These are phyloP conservation scores for Lordiphosa clarofinis DNA, from an alignment of 1,140 invertebrate species.

Conservation along the genomic window DNA sequence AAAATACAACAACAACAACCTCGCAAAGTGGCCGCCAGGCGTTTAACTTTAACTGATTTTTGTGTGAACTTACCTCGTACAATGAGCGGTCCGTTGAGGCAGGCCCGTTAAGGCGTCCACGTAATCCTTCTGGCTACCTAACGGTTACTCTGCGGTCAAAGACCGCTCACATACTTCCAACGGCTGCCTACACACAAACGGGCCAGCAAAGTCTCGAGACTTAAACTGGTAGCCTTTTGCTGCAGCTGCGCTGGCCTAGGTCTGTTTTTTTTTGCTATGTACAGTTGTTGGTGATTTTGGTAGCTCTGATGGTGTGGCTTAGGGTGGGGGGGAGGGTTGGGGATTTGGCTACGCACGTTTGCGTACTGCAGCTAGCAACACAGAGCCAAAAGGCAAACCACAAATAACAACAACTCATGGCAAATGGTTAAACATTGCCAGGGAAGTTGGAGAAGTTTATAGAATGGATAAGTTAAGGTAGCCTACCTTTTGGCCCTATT, in stretches of 20 bases:
- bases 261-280: slow-evolving; percentile 3
- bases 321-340: background rate
- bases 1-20: slow-evolving; percentile 17
- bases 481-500: too few species aligned
- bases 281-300: slow-evolving; percentile 14
- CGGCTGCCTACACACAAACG: slow-evolving; percentile 18
- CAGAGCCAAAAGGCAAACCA: slow-evolving; percentile 1
- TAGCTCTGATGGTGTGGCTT: slow-evolving; percentile 2
- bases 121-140: slow-evolving; percentile 53
- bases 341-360: slow-evolving; percentile 2
- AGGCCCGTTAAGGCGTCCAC: slow-evolving; percentile 19
- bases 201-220: slow-evolving; percentile 1
- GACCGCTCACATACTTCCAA: slow-evolving; percentile 41
- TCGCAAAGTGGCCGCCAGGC: slow-evolving; percentile 49
- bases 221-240: slow-evolving; percentile 20
- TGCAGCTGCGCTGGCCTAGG: slow-evolving; percentile 25
- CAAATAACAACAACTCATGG: background rate
- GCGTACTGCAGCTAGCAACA: background rate
- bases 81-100: slow-evolving; percentile 33
- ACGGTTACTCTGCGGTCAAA: slow-evolving; percentile 52
- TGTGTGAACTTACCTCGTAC: slow-evolving; percentile 52
- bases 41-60: slow-evolving; percentile 70
- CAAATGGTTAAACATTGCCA: slow-evolving; percentile 7
- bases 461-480: too few species aligned
- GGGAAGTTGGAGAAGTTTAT: too few species aligned